A percentile compares a stretch with the other conserved stretches of the same genome.
Conservation (phyloP, 2,888 invertebrate species). For the Plebejus argus region DNA sequence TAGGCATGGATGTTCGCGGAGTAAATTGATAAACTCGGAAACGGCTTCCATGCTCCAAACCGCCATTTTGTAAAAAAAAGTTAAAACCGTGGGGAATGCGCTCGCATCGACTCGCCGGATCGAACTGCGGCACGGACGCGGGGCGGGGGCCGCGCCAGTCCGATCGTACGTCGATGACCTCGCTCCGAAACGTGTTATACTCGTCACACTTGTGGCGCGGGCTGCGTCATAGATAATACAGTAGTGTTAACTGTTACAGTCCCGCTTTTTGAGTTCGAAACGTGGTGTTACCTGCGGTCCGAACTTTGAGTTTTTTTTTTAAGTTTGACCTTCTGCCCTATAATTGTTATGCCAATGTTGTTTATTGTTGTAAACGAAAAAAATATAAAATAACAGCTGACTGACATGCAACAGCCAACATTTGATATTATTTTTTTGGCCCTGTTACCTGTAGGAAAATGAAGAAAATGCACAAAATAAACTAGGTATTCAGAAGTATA, state of each 20-base stretch:
- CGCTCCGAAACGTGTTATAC: slow-evolving; percentile 8
- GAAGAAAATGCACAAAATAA: no score
- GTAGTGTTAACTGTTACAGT: neutral
- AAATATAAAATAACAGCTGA: neutral
- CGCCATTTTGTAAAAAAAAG: neutral
- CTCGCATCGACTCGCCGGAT: slow-evolving; percentile 8
- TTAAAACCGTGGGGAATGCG: slow-evolving; percentile 3
- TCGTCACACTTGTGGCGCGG: neutral
- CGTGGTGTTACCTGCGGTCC: neutral
- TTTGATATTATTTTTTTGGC: neutral
- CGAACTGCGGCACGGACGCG: neutral
- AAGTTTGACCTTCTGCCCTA: neutral
- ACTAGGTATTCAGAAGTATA: no score
- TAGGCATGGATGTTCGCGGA: neutral
- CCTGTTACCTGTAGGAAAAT: no score
- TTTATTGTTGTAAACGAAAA: neutral
- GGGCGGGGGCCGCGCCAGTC: neutral
- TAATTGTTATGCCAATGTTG: neutral
- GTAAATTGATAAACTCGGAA: neutral
- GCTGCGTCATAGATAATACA: no score
- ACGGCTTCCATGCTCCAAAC: slow-evolving; percentile 6
- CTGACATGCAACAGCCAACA: neutral
- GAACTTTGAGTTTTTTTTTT: neutral
- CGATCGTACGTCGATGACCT: slow-evolving; percentile 10
- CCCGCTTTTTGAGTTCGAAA: neutral